Percentiles rank a stretch among this genome's conserved stretches.
These are phyloP conservation scores for Nematopogon swammerdamellus DNA, from an alignment of 2,888 invertebrate species.

Conservation along the genomic window DNA sequence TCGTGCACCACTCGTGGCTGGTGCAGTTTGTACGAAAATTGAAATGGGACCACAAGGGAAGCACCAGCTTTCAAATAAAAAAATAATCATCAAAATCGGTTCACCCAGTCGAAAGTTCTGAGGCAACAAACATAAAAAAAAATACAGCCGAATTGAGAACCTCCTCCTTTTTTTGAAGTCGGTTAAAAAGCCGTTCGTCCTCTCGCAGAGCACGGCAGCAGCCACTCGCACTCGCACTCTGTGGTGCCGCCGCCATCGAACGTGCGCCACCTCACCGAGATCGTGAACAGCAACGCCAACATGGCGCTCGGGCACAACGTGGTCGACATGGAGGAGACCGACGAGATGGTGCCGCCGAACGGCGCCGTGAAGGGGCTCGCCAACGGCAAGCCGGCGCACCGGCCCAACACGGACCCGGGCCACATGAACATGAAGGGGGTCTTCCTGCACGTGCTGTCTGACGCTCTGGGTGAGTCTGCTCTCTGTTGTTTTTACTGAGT, in stretches of 20 bases:
- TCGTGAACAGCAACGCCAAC: conserved; percentile 48
- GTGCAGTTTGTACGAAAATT: too few relatives aligned
- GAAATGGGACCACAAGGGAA: too few relatives aligned
- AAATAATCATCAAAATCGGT: too few relatives aligned
- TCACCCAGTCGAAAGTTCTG: too few relatives aligned
- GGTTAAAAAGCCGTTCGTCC: conserved; percentile 1
- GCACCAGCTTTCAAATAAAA: too few relatives aligned
- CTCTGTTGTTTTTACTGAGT: too few relatives aligned
- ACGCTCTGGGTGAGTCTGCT: conserved; percentile 77
- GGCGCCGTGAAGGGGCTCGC: conserved; percentile 23
- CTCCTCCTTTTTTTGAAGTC: too few relatives aligned
- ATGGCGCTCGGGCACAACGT: conserved; percentile 42
- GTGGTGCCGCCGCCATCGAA: conserved; percentile 46
- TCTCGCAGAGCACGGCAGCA: conserved; percentile 68
- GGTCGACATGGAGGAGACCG: conserved; percentile 43
- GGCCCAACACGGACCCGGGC: conserved; percentile 57
- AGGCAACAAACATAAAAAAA: too few relatives aligned
- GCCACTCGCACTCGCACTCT: conserved; percentile 65
- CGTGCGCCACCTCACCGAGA: conserved; percentile 42
- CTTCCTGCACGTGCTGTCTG: conserved; percentile 96
- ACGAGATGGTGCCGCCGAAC: conserved; percentile 44
- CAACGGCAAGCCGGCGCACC: conserved; percentile 20
- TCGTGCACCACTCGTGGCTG: too few relatives aligned
- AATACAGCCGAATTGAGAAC: too few relatives aligned
- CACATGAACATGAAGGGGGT: conserved; percentile 99